These are phyloP conservation scores for Troides aeacus DNA, from an alignment of 2,888 invertebrate genomes.

Conservation along the genomic window DNA sequence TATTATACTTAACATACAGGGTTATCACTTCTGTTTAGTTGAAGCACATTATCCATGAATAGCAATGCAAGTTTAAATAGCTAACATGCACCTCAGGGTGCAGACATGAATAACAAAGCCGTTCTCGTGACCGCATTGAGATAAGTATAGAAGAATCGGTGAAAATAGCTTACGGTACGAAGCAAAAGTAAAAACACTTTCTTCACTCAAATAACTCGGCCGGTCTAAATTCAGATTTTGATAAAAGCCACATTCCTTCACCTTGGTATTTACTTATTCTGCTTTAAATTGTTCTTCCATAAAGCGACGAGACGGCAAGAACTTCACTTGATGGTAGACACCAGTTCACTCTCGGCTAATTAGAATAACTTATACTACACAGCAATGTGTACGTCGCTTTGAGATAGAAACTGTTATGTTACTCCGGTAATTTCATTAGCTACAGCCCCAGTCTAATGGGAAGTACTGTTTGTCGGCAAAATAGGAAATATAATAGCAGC, in stretches of 20 bases:
- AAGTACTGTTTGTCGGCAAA: too few species aligned
- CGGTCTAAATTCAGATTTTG: slow-evolving; percentile 24
- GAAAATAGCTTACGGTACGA: slow-evolving; percentile 53
- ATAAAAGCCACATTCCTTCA: slow-evolving; percentile 36
- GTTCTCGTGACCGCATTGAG: slow-evolving; percentile 65
- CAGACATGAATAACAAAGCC: slow-evolving; percentile 51
- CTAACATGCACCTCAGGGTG: slow-evolving; percentile 33
- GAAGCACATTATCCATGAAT: slow-evolving; percentile 5
- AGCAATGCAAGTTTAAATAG: slow-evolving; percentile 25
- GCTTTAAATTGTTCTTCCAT: too few species aligned
- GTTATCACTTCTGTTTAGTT: slow-evolving; percentile 34
- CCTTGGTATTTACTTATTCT: slow-evolving; percentile 29
- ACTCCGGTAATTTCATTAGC: too few species aligned
- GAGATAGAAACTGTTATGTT: too few species aligned
- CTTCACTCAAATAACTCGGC: slow-evolving; percentile 45
- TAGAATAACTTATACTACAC: too few species aligned
- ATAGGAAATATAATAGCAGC: too few species aligned
- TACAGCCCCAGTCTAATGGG: too few species aligned
- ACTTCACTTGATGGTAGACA: too few species aligned
- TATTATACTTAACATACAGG: background rate
- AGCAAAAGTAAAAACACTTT: slow-evolving; percentile 72
- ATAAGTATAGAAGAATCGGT: slow-evolving; percentile 61
- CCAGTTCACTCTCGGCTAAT: too few species aligned
- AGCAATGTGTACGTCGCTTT: too few species aligned
- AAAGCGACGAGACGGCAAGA: too few species aligned